Base-by-base conservation (phyloP, 1,140 invertebrate genomes). In the Drosophila santomea region DNA sequence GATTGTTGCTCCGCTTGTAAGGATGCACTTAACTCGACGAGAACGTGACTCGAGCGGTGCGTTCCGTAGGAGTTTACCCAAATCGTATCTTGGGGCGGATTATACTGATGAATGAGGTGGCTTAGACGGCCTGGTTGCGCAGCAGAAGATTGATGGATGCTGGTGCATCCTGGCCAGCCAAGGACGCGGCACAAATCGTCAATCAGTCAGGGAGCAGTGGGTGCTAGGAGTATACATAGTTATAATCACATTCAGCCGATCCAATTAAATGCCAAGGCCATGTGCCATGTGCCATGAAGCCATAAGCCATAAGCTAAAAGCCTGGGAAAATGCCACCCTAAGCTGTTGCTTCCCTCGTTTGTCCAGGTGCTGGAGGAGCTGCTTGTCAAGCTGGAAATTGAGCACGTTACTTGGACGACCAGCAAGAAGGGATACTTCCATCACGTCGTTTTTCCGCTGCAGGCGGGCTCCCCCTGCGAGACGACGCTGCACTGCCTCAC, bases 401-500 rank as follows among this genome's bases (percentile, higher is more conserved):
- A 95, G 63, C 95, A 95, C 75, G 94, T 94, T 11, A 94, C 95
- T 14, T 96, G 95, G 95, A 94, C 93, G 69, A 94, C 93, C 50
- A 95, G 95, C 82, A 95, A 94, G 80, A 93, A 93, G 25, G 94
- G 95, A 44, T 94, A 95, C 91, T 96, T 95, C 80, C 95, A 94
- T 86, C 94, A 96, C 92, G 95, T 96, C 23, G 94, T 95, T 54
- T 96, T 96, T 89, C 95, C 95, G 12, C 92, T 95, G 54, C 93
- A 94, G 61, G 94, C 95, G 14, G 95, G 95, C 41, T 95, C 96
- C 58, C 92, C 93, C 41, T 96, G 95, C 75, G 95, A 96, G 89
- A 96, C 95, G 48, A 95, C 95, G 83, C 92, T 96, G 51, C 95
- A 96, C 79, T 96, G 94, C 78, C 93, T 96, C 44, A 95, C 95